Evolutionary conservation across 2,888 invertebrate genomes (phyloP).

Genomic region (Dusona sp.): DNA sequence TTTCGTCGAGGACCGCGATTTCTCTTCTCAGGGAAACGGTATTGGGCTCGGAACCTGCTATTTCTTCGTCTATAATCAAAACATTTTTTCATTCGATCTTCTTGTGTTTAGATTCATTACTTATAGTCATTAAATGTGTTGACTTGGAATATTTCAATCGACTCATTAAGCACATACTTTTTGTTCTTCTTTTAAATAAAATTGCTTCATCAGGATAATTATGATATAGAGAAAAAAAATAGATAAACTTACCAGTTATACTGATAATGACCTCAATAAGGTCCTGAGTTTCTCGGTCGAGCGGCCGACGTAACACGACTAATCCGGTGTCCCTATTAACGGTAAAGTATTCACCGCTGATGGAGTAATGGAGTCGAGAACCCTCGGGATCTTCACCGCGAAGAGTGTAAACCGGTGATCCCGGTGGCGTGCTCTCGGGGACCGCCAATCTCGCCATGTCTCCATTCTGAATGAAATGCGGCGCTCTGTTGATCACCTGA

Average conservation of each 20-base stretch:
- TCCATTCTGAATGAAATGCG: constrained; percentile 91
- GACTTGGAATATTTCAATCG: too few species aligned
- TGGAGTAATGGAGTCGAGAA: constrained; percentile 90
- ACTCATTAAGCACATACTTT: too few species aligned
- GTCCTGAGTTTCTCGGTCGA: constrained; percentile 90
- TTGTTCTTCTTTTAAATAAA: too few species aligned
- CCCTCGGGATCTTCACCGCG: constrained; percentile 92
- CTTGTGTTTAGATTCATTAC: not conserved
- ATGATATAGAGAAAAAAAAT: not conserved
- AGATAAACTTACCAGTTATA: constrained; percentile 88
- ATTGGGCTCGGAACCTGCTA: constrained; percentile 90
- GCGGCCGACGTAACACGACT: constrained; percentile 89
- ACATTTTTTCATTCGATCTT: constrained; percentile 8
- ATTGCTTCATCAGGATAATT: not conserved
- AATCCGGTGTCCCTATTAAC: constrained; percentile 92
- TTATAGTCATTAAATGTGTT: too few species aligned
- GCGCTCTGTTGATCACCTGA: constrained; percentile 89
- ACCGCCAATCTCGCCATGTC: constrained; percentile 92
- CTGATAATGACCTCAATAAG: constrained; percentile 92
- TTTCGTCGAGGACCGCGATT: constrained; percentile 91
- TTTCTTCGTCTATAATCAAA: constrained; percentile 87
- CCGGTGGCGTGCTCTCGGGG: constrained; percentile 90
- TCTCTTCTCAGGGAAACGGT: constrained; percentile 92
- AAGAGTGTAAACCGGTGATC: constrained; percentile 91
- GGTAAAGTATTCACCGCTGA: constrained; percentile 92